Base-by-base conservation (phyloP, 2,797 vertebrate species). In the Loris lydekkerianus region DNA sequence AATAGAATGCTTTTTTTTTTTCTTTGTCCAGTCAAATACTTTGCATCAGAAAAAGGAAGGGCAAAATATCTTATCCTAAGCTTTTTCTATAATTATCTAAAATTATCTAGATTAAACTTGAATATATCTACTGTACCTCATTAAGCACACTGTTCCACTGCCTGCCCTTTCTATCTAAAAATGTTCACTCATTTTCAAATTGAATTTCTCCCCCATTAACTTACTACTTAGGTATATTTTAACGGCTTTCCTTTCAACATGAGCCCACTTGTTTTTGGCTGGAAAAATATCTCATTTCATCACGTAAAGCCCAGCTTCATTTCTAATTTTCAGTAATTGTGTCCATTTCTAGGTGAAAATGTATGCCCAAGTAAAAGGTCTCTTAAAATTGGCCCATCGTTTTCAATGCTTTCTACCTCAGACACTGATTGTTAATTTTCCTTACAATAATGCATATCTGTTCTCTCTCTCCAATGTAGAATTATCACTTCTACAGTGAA, bases 201-300 rank as follows among this genome's bases (percentile, higher is more conserved):
- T 97, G 97, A 97, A 98, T 97, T 98, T 97, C 97, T 97, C 97
- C 96, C 95, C 97, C 97, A 98, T 98, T 98, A 98, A 97, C 97
- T 98, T 93, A 94, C 97, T 97, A 94, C 97, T 97, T 97, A 97
- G 91, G 97, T 98, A 90, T 98, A 96, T 95, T 97, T 97, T 98
- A 97, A 97, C 97, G 96, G 89, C 91, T 93, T 97, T 97, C 96
- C 73, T 98, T 98, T 97, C 94, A 97, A 93, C 14, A 2, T 81
- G 73, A 97, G 93, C 92, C 93, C 87, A 97, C 95, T 98, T 98
- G 96, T 97, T 98, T 98, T 96, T 67, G 95, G 91, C 88, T 23
- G 10, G 82, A 82, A 96, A 97, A 97, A 97, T 96, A 97, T 97
- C 96, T 97, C 95, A 96, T 98, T 98, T 97, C 87, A 90, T 93